Evolutionary conservation across 2,113 vertebrate genomes (phyloP), one percentile per base, ranked within the genome.

Genomic region (Tylochromis polylepis): DNA sequence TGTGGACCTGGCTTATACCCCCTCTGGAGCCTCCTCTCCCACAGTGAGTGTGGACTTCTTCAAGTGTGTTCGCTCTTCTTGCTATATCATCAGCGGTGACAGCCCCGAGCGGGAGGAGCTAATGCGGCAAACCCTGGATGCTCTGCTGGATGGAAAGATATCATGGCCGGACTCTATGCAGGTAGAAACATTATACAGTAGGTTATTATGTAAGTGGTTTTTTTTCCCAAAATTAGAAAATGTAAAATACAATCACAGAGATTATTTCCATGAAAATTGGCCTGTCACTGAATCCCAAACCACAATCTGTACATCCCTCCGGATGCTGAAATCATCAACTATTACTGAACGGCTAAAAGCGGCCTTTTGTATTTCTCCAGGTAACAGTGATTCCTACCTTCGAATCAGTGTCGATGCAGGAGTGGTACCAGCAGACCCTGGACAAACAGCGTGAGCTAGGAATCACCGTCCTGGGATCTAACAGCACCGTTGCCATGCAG

Each of bases 401-500:
- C 1, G 98, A 99, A 87, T 98, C 98, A 0, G 75, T 65, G 89
- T 94, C 91, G 20, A 98, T 99, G 97, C 98, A 97, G 16, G 97
- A 96, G 67, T 99, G 98, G 98, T 99, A 98, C 77, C 96, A 97
- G 91, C 97, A 98, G 93, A 99, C 97, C 0, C 96, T 97, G 22
- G 95, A 96, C 6, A 94, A 87, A 78, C 98, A 98, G 93, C 96
- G 93, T 91, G 96, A 97, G 16, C 91, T 98, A 86, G 97, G 96
- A 56, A 95, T 99, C 94, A 97, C 97, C 0, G 97, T 99, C 51
- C 95, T 99, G 91, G 98, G 98, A 80, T 98, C 97, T 84, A 98
- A 97, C 96, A 99, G 98, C 95, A 98, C 98, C 0, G 98, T 99
- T 46, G 97, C 97, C 84, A 99, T 98, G 97, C 98, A 99, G 94